Evolutionary conservation across 2,888 invertebrate genomes (phyloP), one percentile per base, ranked within the genome.

Genomic region (Hirudinaria manillensis): DNA sequence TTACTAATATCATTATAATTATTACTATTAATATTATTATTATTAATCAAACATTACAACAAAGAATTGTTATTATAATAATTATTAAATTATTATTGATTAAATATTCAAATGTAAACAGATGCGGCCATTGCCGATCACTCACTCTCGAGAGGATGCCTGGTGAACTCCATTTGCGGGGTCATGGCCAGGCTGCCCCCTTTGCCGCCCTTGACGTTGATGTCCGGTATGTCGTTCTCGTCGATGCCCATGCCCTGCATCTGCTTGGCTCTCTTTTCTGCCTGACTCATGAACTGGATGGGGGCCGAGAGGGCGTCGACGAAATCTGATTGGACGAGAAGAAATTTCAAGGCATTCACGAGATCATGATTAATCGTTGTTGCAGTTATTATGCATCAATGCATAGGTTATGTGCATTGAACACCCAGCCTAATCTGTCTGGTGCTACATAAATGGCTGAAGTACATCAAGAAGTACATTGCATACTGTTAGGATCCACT

Each of bases 301-400:
- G 98, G 98, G 86, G 96, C 97, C 13, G 95, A 94, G 77, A 99
- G 87, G 4, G 97, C 96, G 77, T 96, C 96, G 92, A 99, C 99
- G 85, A 99, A 93, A 84, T 96, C 77, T 77, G 70, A 7, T 53
- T 45, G 24, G n/a, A 65, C 45, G 24, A 61, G 19, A 38, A 36
- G 3, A 3, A 19, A 27, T 56, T 16, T 71, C 7, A 45, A 24
- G 36, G 10, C 10, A 36, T 36, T n/a, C n/a, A n/a, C n/a, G n/a
- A n/a, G n/a, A n/a, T n/a, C n/a, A 13, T 16, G 24, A 19, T 55
- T 19, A 19, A 21, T 16, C 55, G 21, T 55, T 16, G 55, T n/a
- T n/a, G n/a, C 16, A 24, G 13, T 24, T 13, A 24, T 55, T 55
- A 55, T 21, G 21, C 55, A 55, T 19, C 55, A 21, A 55, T 55